Conservation (phyloP, 2,113 vertebrate genomes). For the Apaloderma vittatum region DNA sequence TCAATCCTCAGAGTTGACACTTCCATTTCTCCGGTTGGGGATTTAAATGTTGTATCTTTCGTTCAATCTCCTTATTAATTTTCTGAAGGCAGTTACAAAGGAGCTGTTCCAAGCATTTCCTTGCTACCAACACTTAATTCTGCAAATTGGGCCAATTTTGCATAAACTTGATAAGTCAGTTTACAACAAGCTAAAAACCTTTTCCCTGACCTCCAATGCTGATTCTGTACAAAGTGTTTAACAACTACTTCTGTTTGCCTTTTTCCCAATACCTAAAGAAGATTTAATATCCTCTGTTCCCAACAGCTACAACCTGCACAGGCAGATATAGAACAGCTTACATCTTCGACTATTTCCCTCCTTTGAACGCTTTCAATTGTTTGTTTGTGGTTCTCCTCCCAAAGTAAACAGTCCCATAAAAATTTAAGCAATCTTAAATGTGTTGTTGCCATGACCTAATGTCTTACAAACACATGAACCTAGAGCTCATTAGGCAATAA, state of each 20-base stretch:
- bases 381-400: neutral
- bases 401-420: conserved; percentile 46
- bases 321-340: neutral
- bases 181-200: neutral
- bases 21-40: conserved; percentile 5
- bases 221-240: neutral
- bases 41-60: conserved; percentile 8
- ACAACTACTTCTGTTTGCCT: neutral
- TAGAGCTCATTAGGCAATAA: neutral
- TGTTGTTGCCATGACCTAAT: neutral
- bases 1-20: neutral
- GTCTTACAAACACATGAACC: neutral
- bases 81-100: neutral
- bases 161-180: neutral
- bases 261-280: neutral
- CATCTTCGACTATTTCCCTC: neutral
- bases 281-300: neutral
- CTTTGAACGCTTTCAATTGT: neutral
- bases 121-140: neutral
- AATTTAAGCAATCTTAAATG: conserved; percentile 16
- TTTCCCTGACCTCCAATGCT: neutral
- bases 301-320: neutral
- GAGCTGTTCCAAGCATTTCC: neutral
- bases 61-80: neutral
- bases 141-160: neutral